Evolutionary conservation across 2,113 vertebrate genomes (phyloP).

Genomic region (Chaenogobius annularis): DNA sequence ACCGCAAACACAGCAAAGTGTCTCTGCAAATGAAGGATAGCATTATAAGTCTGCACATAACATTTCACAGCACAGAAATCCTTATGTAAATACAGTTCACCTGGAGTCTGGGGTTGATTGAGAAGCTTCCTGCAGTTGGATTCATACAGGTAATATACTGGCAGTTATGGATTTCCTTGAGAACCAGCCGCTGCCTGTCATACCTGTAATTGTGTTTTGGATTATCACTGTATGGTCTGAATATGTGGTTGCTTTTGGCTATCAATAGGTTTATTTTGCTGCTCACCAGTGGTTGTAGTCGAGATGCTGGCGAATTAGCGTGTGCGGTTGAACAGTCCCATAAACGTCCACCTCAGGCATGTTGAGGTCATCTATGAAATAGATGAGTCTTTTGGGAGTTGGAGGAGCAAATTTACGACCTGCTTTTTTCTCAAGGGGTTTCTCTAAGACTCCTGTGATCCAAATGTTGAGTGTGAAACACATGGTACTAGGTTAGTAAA

Average conservation of each 20-base stretch:
- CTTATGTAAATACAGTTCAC: slow-evolving; percentile 54
- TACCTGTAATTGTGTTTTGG: slow-evolving; percentile 82
- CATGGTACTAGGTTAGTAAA: background rate
- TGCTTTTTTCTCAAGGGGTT: slow-evolving; percentile 80
- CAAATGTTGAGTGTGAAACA: background rate
- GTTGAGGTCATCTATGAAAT: slow-evolving; percentile 83
- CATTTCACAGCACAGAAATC: background rate
- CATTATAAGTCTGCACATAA: background rate
- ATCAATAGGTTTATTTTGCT: background rate
- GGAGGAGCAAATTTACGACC: slow-evolving; percentile 79
- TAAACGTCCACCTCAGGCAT: slow-evolving; percentile 80
- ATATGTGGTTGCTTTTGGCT: background rate
- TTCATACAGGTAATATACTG: slow-evolving; percentile 91
- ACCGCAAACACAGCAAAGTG: slow-evolving; percentile 83
- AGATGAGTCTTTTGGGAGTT: slow-evolving; percentile 79
- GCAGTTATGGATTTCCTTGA: slow-evolving; percentile 93
- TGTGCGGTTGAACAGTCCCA: slow-evolving; percentile 80
- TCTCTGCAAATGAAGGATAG: slow-evolving; percentile 57
- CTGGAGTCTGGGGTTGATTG: slow-evolving; percentile 88
- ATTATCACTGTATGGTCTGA: background rate
- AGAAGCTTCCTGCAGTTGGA: slow-evolving; percentile 91
- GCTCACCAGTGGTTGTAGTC: slow-evolving; percentile 78
- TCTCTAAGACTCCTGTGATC: slow-evolving; percentile 77
- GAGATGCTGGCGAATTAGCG: slow-evolving; percentile 79
- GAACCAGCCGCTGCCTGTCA: slow-evolving; percentile 89